Conservation (phyloP, 2,888 invertebrate species). For the Dusona sp. region DNA sequence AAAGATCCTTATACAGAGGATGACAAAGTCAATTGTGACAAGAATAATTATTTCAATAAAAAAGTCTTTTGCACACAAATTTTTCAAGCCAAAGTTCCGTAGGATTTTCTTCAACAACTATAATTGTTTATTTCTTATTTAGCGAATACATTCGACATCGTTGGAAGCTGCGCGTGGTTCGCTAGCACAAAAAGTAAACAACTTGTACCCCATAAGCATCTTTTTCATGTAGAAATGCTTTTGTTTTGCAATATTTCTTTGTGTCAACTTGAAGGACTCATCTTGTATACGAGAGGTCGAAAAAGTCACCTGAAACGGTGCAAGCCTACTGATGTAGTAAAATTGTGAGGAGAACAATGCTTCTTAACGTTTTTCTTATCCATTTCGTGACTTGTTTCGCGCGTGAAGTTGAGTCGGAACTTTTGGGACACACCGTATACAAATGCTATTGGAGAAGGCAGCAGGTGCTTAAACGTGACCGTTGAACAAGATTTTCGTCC, state of each 20-base stretch:
- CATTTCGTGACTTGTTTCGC: not conserved
- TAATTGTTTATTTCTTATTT: not conserved
- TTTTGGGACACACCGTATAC: not conserved
- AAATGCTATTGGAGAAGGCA: not conserved
- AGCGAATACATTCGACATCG: not conserved
- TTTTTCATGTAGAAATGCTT: too few species aligned
- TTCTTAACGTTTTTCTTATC: not conserved
- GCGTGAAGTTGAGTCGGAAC: not conserved
- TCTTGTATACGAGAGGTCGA: not conserved
- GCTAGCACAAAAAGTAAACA: not conserved
- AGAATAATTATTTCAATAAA: not conserved
- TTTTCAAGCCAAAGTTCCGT: not conserved
- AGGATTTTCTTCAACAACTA: not conserved
- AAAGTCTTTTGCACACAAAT: not conserved
- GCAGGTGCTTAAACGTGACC: slow-evolving; percentile 17
- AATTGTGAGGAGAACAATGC: not conserved
- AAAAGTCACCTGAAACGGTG: not conserved
- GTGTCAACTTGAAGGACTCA: not conserved
- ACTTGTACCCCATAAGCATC: too few species aligned
- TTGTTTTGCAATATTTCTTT: not conserved
- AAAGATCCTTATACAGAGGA: slow-evolving; percentile 4
- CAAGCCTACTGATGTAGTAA: not conserved
- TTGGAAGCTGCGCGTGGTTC: not conserved
- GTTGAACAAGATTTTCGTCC: slow-evolving; percentile 1
- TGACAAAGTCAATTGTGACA: not conserved